Evolutionary conservation across 1,140 invertebrate genomes (phyloP).

Genomic region (Fopius arisanus): DNA sequence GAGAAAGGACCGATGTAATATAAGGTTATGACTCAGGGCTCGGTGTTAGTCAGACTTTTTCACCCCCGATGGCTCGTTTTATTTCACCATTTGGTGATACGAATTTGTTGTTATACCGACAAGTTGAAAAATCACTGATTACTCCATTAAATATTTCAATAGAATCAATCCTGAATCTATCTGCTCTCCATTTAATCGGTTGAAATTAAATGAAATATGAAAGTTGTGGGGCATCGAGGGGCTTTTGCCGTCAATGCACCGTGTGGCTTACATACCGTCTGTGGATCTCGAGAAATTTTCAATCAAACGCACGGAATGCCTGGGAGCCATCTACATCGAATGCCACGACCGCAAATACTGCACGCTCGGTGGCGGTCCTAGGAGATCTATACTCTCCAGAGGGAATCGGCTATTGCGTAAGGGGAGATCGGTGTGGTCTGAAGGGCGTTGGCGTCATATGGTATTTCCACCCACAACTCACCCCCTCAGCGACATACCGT

Average conservation of each 20-base stretch:
- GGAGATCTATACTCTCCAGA: not conserved
- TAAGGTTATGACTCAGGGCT: slow-evolving; percentile 15
- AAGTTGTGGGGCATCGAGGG: not conserved
- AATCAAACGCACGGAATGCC: slow-evolving; percentile 63
- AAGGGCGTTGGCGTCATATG: slow-evolving; percentile 14
- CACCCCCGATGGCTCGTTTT: not conserved
- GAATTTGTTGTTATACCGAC: too few relatives aligned
- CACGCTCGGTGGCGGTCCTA: slow-evolving; percentile 35
- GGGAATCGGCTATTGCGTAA: slow-evolving; percentile 14
- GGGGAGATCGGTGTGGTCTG: not conserved
- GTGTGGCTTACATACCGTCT: slow-evolving; percentile 30
- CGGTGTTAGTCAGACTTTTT: slow-evolving; percentile 24
- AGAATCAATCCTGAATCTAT: too few relatives aligned
- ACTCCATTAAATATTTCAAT: too few relatives aligned
- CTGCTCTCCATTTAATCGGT: not conserved
- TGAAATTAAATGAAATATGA: slow-evolving; percentile 10
- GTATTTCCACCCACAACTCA: not conserved
- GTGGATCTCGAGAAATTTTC: slow-evolving; percentile 63
- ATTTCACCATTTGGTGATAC: not conserved
- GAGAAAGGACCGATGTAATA: slow-evolving; percentile 28
- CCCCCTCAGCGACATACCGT: too few relatives aligned
- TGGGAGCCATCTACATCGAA: slow-evolving; percentile 54
- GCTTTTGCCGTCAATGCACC: not conserved
- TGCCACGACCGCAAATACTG: slow-evolving; percentile 58
- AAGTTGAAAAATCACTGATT: too few relatives aligned